Conservation (phyloP, 2,888 invertebrate genomes). For the Perdita meconis region DNA sequence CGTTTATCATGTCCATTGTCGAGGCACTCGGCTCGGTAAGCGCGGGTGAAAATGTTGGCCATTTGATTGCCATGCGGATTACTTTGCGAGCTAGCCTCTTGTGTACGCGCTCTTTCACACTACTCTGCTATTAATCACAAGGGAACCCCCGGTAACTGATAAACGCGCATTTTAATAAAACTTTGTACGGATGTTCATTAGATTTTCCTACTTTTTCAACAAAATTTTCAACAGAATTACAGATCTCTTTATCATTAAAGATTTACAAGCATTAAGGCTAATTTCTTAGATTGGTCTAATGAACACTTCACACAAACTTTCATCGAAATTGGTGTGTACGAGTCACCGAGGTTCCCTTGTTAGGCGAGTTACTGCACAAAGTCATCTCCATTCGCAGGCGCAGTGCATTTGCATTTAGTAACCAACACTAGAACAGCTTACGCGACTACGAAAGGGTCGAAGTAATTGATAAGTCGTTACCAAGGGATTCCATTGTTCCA, state of each 20-base stretch:
- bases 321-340: no score
- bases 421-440: conserved; percentile 32
- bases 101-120: conserved; percentile 38
- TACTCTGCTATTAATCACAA: conserved; percentile 41
- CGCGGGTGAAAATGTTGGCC: conserved; percentile 48
- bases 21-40: conserved; percentile 28
- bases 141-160: no score
- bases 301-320: no score
- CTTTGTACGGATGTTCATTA: no score
- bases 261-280: no score
- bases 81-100: conserved; percentile 37
- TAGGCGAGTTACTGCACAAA: no score
- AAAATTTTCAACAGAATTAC: no score
- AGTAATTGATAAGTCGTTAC: conserved; percentile 62
- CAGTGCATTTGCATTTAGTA: conserved; percentile 11
- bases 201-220: no score
- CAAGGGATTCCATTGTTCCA: not conserved
- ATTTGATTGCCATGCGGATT: conserved; percentile 64
- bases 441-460: conserved; percentile 57
- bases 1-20: conserved; percentile 56
- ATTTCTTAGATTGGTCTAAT: no score
- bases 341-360: no score
- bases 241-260: no score
- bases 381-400: conserved; percentile 37
- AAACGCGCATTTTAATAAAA: no score